Conservation (phyloP, 35 echinoderm and acorn worm species). For the Diadema setosum region DNA sequence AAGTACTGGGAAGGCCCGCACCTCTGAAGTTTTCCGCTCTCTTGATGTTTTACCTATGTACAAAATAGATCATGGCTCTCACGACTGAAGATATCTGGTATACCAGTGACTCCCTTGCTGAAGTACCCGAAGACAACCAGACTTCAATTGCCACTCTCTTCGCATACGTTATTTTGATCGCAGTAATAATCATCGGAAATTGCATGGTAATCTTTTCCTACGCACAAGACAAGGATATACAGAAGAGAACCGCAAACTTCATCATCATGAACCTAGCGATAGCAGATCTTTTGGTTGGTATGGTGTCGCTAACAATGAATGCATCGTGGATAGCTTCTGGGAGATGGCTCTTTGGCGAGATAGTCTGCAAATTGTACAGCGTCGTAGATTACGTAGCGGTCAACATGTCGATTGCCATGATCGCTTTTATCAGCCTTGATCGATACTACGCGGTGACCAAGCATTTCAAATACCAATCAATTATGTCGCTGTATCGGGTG, state of each 20-base stretch:
- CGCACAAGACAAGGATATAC: not conserved
- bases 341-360: conserved; percentile 22
- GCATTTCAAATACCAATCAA: not conserved
- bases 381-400: conserved; percentile 32
- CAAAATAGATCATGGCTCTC: no score
- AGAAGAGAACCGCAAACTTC: conserved; percentile 32
- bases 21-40: no score
- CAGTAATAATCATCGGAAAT: conserved; percentile 35
- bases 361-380: conserved; percentile 24
- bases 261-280: conserved; percentile 37
- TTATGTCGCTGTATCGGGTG: not conserved
- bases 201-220: conserved; percentile 17
- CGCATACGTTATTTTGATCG: not conserved
- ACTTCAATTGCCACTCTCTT: no score
- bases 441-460: conserved; percentile 44
- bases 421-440: conserved; percentile 53
- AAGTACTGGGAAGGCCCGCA: no score
- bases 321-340: not conserved
- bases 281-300: conserved; percentile 35
- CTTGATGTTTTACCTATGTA: no score
- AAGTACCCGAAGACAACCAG: no score
- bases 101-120: no score
- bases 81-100: no score
- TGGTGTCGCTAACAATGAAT: conserved; percentile 27
- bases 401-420: not conserved